Evolutionary conservation across 92 coral and sea anemone genomes (phyloP).

Genomic region (Hydrozoanthus gracilis): DNA sequence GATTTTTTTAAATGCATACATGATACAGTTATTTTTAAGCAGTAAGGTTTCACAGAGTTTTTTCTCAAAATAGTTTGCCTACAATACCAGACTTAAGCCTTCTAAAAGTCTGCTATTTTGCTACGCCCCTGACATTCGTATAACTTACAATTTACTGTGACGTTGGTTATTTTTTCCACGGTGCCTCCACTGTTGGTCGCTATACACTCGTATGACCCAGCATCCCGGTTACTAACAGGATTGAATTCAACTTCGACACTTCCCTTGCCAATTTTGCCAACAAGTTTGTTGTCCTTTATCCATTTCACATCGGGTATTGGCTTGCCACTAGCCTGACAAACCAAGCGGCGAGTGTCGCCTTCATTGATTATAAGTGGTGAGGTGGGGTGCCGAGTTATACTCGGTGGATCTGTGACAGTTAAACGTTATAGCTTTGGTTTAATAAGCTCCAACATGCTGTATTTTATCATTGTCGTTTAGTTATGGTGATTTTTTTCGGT

Average conservation of each 20-base stretch:
- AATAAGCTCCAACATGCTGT: neutral
- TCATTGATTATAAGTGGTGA: conserved; percentile 51
- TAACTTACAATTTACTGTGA: conserved; percentile 77
- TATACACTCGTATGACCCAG: conserved; percentile 70
- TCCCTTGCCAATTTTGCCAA: conserved; percentile 48
- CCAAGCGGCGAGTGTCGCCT: conserved; percentile 59
- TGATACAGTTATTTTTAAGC: too few relatives aligned
- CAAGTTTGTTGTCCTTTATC: conserved; percentile 61
- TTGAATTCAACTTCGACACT: conserved; percentile 55
- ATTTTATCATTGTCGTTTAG: neutral
- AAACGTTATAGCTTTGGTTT: neutral
- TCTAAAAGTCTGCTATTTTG: neutral
- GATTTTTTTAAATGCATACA: too few relatives aligned
- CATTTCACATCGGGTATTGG: conserved; percentile 83
- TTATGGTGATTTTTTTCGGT: neutral
- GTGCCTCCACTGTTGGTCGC: conserved; percentile 81
- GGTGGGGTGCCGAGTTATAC: conserved; percentile 56
- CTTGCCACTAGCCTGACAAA: conserved; percentile 78
- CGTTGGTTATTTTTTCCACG: conserved; percentile 36
- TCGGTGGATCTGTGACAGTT: conserved; percentile 75
- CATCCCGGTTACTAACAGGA: conserved; percentile 71
- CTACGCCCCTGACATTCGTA: neutral
- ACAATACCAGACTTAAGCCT: neutral
- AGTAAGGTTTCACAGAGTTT: too few relatives aligned
- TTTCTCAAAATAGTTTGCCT: too few relatives aligned